A percentile compares a stretch with the other conserved stretches of the same genome.
phyloP scores from a whole-genome alignment of 1,140 invertebrate species.

The Plectus sambesii region DNA sequence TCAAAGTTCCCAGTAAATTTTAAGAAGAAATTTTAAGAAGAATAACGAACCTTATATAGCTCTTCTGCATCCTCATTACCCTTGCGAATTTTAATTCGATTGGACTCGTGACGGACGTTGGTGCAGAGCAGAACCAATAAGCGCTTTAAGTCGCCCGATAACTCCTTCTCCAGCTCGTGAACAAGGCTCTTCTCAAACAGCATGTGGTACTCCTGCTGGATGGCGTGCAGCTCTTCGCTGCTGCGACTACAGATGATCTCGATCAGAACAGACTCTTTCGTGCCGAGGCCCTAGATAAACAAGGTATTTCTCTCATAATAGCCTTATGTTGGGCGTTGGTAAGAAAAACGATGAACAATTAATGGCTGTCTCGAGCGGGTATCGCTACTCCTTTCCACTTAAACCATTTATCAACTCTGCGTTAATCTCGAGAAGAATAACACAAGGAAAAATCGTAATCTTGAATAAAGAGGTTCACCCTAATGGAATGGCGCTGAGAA shows the following conservation, averaged over 20 bases:
- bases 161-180: conserved; percentile 75
- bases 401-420: no score
- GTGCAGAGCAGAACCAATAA: conserved; percentile 58
- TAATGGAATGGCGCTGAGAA: no score
- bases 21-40: no score
- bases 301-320: no score
- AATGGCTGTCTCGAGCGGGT: no score
- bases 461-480: no score
- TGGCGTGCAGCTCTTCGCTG: conserved; percentile 48
- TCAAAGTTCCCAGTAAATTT: conserved; percentile 52
- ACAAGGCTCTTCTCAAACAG: conserved; percentile 74
- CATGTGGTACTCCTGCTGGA: conserved; percentile 51
- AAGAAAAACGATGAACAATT: no score
- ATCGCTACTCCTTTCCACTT: no score
- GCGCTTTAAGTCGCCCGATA: conserved; percentile 80
- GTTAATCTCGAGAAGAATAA: no score
- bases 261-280: conserved; percentile 49
- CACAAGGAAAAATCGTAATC: no score
- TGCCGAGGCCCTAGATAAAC: conserved; percentile 51
- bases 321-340: no score
- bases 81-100: no score
- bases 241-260: conserved; percentile 51
- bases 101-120: conserved; percentile 46
- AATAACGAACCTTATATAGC: conserved; percentile 48
- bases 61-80: conserved; percentile 49